Conservation (phyloP, 2,113 vertebrate species). For the Phylloscopus trochiloides region DNA sequence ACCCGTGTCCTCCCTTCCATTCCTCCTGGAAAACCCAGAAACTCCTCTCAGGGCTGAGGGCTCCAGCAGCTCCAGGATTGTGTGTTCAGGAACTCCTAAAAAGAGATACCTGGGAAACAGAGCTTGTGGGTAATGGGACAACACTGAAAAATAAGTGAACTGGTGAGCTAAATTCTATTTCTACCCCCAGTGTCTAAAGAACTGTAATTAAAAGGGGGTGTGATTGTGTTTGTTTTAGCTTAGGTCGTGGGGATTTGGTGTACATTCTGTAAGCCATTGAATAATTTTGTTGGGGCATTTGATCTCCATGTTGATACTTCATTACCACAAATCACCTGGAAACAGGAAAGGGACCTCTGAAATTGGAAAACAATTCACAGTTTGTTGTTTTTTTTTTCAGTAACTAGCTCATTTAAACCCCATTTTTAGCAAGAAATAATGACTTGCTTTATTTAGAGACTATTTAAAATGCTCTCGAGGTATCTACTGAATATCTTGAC, state of each 20-base stretch:
- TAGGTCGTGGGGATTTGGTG: not conserved
- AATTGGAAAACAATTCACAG: not conserved
- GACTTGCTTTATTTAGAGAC: constrained; percentile 38
- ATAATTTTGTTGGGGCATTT: not conserved
- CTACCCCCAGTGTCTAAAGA: not conserved
- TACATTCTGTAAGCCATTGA: not conserved
- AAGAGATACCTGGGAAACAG: not conserved
- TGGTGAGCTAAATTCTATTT: not conserved
- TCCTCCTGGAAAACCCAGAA: not conserved
- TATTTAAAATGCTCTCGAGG: constrained; percentile 4
- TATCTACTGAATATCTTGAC: not conserved
- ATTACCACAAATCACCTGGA: not conserved
- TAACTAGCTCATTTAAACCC: not conserved
- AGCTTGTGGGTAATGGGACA: not conserved
- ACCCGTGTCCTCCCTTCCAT: not conserved
- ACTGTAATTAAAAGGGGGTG: not conserved
- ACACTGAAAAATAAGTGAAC: not conserved
- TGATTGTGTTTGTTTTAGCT: not conserved
- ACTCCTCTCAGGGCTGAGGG: not conserved
- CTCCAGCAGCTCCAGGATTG: not conserved
- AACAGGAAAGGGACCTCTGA: not conserved
- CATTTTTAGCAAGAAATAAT: constrained; percentile 38
- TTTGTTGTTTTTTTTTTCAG: constrained; percentile 11
- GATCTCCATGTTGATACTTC: not conserved
- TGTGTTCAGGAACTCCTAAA: not conserved